Conservation (phyloP, 2,797 vertebrate genomes). For the Hippocampus kuda region DNA sequence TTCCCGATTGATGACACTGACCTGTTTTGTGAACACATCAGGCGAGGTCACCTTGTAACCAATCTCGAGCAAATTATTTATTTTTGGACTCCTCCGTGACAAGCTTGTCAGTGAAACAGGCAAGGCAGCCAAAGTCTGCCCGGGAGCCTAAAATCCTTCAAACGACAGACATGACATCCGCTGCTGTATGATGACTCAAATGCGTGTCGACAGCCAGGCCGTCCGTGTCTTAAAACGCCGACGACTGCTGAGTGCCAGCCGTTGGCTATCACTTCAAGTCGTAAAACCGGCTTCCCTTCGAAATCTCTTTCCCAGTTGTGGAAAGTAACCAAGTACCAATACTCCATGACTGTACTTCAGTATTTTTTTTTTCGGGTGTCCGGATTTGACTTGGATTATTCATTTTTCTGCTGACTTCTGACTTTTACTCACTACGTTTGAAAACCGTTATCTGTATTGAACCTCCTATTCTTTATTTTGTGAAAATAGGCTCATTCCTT, state of each 20-base stretch:
- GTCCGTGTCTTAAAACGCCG: constrained; percentile 12
- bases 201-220: constrained; percentile 12
- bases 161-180: constrained; percentile 36
- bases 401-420: not conserved
- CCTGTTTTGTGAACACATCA: too few relatives aligned
- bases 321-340: not conserved
- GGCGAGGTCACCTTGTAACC: not conserved
- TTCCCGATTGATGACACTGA: too few relatives aligned
- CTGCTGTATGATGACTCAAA: constrained; percentile 11
- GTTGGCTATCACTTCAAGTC: constrained; percentile 24
- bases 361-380: not conserved
- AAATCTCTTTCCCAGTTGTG: too few relatives aligned
- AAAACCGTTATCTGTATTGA: too few relatives aligned
- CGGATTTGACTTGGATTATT: not conserved
- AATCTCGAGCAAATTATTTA: not conserved
- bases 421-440: not conserved
- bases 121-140: constrained; percentile 31
- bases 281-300: constrained; percentile 1
- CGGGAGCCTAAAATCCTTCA: constrained; percentile 35
- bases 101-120: constrained; percentile 35
- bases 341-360: not conserved
- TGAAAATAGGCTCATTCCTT: too few relatives aligned
- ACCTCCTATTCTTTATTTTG: too few relatives aligned
- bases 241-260: constrained; percentile 6
- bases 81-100: constrained; percentile 4